Percentiles rank a stretch among this genome's conserved stretches.
Conservation (phyloP, 2,888 invertebrate species). For the Julus scanicus region DNA sequence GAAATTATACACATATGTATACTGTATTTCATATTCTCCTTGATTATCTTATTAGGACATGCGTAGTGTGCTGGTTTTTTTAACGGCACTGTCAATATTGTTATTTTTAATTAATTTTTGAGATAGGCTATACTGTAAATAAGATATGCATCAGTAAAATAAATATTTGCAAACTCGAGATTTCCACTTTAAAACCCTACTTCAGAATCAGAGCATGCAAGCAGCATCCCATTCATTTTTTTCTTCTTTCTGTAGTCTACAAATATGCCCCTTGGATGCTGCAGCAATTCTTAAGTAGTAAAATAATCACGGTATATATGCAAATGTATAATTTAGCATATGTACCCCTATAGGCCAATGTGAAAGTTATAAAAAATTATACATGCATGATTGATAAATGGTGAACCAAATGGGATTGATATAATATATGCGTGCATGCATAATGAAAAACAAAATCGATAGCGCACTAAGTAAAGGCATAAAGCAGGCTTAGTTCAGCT, state of each 20-base stretch:
- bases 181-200: neutral
- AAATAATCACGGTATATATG: slow-evolving; percentile 38
- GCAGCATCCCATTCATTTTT: slow-evolving; percentile 10
- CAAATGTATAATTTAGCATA: slow-evolving; percentile 23
- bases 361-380: slow-evolving; percentile 31
- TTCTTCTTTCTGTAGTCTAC: neutral
- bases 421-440: slow-evolving; percentile 39
- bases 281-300: neutral
- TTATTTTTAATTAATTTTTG: slow-evolving; percentile 18
- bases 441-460: slow-evolving; percentile 42
- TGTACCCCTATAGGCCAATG: slow-evolving; percentile 39
- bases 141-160: neutral
- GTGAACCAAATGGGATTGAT: slow-evolving; percentile 39
- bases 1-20: too few relatives aligned
- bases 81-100: neutral
- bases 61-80: neutral
- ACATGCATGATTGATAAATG: slow-evolving; percentile 39
- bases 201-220: neutral
- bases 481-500: slow-evolving; percentile 42
- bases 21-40: neutral
- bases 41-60: neutral
- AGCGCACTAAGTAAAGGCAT: slow-evolving; percentile 29
- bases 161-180: slow-evolving; percentile 4
- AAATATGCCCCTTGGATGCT: slow-evolving; percentile 30
- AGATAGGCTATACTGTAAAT: slow-evolving; percentile 2